These are phyloP conservation scores for Hylaeus anthracinus DNA, from an alignment of 1,140 invertebrate genomes.

Conservation along the genomic window DNA sequence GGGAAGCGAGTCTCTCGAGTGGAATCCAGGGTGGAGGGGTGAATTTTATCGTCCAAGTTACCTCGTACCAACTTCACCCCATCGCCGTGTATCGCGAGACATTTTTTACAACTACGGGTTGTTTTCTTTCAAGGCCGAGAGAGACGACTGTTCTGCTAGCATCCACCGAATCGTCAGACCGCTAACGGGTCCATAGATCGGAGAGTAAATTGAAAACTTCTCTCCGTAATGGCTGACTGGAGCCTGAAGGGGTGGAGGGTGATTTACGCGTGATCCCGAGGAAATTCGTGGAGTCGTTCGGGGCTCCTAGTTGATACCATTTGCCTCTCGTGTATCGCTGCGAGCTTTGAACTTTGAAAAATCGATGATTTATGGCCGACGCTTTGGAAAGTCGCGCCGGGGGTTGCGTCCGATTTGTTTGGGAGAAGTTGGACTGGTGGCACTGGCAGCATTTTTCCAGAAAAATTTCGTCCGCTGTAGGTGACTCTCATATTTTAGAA, in stretches of 20 bases:
- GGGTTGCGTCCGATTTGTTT: constrained; percentile 15
- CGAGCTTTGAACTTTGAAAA: not conserved
- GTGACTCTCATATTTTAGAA: no score
- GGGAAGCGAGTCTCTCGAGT: constrained; percentile 27
- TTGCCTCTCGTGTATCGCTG: not conserved
- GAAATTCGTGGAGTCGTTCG: not conserved
- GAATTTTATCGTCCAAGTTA: constrained; percentile 62
- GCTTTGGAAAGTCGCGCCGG: not conserved
- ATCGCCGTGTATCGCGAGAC: not conserved
- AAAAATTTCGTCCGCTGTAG: not conserved
- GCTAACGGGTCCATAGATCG: not conserved
- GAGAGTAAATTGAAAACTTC: not conserved
- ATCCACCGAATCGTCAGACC: not conserved
- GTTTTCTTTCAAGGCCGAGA: not conserved
- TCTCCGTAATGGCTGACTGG: no score
- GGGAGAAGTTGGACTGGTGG: not conserved
- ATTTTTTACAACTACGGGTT: not conserved
- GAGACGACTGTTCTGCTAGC: no score
- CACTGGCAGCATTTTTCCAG: not conserved
- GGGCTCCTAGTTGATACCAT: not conserved
- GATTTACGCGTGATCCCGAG: not conserved
- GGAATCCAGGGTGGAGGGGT: constrained; percentile 32
- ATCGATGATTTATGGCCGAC: constrained; percentile 26
- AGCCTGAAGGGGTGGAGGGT: not conserved
- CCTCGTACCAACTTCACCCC: constrained; percentile 34